Percentiles rank a stretch among this genome's conserved stretches.
phyloP scores from a whole-genome alignment of 2,888 invertebrate species.

The Hydrotaea cyrtoneurina region DNA sequence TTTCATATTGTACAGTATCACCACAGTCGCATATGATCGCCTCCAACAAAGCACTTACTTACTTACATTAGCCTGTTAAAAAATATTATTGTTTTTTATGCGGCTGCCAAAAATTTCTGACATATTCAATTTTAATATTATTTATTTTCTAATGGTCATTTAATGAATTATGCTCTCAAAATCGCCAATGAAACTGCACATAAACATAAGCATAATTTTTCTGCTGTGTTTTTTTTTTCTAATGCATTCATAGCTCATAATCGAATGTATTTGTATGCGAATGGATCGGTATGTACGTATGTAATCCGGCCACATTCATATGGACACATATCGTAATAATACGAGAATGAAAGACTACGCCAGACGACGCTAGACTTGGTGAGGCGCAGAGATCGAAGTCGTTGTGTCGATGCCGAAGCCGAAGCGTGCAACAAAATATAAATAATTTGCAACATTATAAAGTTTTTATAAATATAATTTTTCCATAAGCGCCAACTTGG shows the following conservation, averaged over 20 bases:
- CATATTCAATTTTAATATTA: constrained; percentile 64
- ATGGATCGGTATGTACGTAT: not conserved
- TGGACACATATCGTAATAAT: constrained; percentile 17
- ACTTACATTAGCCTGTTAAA: constrained; percentile 11
- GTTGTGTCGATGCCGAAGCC: not conserved
- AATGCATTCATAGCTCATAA: constrained; percentile 4
- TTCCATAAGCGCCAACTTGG: constrained; percentile 59
- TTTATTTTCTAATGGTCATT: constrained; percentile 63
- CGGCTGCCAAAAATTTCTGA: constrained; percentile 63
- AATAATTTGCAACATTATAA: constrained; percentile 61
- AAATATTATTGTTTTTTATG: constrained; percentile 52
- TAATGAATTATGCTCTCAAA: constrained; percentile 64
- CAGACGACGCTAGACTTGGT: not conserved
- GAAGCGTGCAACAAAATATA: constrained; percentile 43
- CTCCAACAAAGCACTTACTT: not conserved
- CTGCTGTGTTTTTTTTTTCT: not conserved
- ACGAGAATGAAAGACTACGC: too few relatives aligned
- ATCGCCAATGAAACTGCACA: constrained; percentile 40
- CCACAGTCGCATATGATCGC: not conserved
- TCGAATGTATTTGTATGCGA: not conserved
- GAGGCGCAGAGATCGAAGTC: not conserved
- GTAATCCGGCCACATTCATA: constrained; percentile 5
- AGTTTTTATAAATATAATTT: constrained; percentile 25
- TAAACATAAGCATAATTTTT: constrained; percentile 57
- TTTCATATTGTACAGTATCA: too few relatives aligned